phyloP scores from a whole-genome alignment of 2,113 vertebrate species.

The Pleuronectes platessa region DNA sequence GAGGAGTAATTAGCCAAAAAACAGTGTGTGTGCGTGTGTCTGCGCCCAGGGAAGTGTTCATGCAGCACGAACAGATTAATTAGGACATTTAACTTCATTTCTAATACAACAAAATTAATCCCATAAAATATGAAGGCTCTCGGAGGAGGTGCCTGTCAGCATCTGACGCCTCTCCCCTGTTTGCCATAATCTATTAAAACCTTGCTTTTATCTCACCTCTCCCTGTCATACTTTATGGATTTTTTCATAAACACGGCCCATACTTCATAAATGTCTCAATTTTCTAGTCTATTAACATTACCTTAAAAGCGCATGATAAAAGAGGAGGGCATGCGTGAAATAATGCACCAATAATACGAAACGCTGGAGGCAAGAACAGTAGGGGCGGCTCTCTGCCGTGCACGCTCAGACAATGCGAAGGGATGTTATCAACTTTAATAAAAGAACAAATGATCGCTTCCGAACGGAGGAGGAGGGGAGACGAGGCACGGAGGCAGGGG shows the following conservation, averaged over 20 bases:
- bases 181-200: constrained; percentile 98
- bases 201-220: constrained; percentile 96
- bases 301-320: constrained; percentile 98
- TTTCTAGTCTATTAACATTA: constrained; percentile 99
- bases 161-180: constrained; percentile 87
- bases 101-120: constrained; percentile 95
- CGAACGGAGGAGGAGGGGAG: constrained; percentile 66
- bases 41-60: constrained; percentile 73
- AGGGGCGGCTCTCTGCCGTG: constrained; percentile 88
- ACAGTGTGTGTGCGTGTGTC: constrained; percentile 82
- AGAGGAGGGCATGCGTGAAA: constrained; percentile 96
- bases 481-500: constrained; percentile 54
- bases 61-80: constrained; percentile 92
- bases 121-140: constrained; percentile 94
- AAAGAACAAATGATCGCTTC: constrained; percentile 86
- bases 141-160: constrained; percentile 92
- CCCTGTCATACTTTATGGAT: constrained; percentile 98
- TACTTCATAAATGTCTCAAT: constrained; percentile 99
- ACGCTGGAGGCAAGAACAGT: constrained; percentile 94
- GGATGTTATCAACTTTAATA: constrained; percentile 92
- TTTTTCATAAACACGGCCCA: constrained; percentile 99
- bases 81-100: constrained; percentile 94
- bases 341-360: constrained; percentile 95
- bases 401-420: constrained; percentile 88
- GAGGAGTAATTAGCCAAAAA: constrained; percentile 89